Conservation (phyloP, 30 jellyfish, hydroid and myxozoan species). For the Mastigias papua region DNA sequence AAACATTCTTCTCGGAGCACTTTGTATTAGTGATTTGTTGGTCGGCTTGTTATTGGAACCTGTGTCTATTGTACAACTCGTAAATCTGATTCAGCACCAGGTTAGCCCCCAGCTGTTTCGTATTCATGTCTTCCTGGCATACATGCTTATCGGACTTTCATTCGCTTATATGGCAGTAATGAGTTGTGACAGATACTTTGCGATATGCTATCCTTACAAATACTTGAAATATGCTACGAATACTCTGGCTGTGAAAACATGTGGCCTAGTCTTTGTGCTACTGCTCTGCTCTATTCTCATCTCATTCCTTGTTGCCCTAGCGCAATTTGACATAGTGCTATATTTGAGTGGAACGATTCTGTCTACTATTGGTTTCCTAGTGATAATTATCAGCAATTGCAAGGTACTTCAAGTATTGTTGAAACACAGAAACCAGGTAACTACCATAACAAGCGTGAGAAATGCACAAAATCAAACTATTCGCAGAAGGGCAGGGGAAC, state of each 20-base stretch:
- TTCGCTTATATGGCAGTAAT: conserved; percentile 6
- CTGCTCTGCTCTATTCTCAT: not conserved
- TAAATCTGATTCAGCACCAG: not conserved
- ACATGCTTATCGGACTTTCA: conserved; percentile 13
- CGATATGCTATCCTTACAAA: conserved; percentile 39
- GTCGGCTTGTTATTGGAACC: conserved; percentile 39
- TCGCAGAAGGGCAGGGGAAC: not conserved
- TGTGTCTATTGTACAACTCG: not conserved
- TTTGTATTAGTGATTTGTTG: conserved; percentile 25
- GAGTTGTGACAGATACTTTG: conserved; percentile 37
- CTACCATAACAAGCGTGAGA: not conserved
- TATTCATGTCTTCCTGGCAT: not conserved
- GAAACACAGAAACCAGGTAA: not conserved
- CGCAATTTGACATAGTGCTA: not conserved
- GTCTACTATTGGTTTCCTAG: not conserved
- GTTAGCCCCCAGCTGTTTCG: not conserved
- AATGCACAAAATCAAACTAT: not conserved
- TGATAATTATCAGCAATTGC: not conserved
- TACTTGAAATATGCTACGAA: conserved; percentile 5
- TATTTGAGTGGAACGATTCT: not conserved
- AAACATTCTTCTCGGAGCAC: conserved; percentile 48
- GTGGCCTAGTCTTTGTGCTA: not conserved
- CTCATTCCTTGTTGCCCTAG: not conserved
- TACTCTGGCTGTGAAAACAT: not conserved
- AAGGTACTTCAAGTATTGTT: not conserved